Base-by-base conservation (phyloP, 2,888 invertebrate genomes). In the Latrodectus elegans region DNA sequence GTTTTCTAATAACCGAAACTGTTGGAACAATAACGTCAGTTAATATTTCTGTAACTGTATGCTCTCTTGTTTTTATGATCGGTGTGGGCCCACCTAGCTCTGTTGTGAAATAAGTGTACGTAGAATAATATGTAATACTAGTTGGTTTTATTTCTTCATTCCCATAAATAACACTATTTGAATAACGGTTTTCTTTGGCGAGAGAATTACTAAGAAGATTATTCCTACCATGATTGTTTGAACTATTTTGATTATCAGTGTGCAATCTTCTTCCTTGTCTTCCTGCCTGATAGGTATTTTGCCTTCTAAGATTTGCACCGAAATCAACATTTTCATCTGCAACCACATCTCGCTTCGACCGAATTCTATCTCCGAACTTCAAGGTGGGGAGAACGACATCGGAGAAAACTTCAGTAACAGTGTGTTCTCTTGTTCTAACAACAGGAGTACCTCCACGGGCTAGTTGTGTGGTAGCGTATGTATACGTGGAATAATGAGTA, bases 121-220 rank as follows among this genome's bases (percentile, higher is more conserved):
- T 90, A 10, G 90, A 90, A 79, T 89, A 90, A 73, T 78, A 90
- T 15, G 90, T 90, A 8, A 90, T 74, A 15, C 89, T 89, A n/a
- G 89, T 89, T 52, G 90, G 89, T 38, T 84, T 82, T 22, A 90
- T 83, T 53, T 68, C 80, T 51, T n/a, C 49, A 22, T 77, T 65
- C 17, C 38, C 22, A 51, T 77, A 14, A 10, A 26, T 64, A 71
- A 52, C 38, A 49, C 55, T 73, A 38, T 80, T 80, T 17, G 49
- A 55, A 79, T 22, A 17, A 22, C 64, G 74, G 9, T 38, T 74
- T 11, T 51, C 38, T n/a, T 15, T 51, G n/a, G 53, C 11, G 4
- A 60, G 38, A 15, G 38, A 9, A 14, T 67, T 73, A 26, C 76
- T 76, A 52, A 72, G 4, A 38, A 38, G 38, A 6, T 38, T 38